Evolutionary conservation across 2,113 vertebrate species (phyloP).

Genomic region (Bufo bufo): DNA sequence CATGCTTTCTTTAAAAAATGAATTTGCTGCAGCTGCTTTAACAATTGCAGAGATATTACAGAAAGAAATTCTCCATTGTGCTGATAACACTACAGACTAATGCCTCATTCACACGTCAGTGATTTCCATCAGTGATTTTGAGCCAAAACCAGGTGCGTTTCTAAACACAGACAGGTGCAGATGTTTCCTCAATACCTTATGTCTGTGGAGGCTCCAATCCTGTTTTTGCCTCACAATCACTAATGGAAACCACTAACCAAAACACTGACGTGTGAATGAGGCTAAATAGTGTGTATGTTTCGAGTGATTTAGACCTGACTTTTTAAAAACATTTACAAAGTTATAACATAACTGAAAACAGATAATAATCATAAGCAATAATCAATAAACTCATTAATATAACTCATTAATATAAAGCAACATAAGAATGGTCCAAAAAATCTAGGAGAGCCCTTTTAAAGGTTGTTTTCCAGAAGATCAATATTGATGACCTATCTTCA

Average conservation of each 20-base stretch:
- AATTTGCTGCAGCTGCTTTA: slow-evolving; percentile 3
- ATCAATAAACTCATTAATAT: not conserved
- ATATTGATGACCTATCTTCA: too few relatives aligned
- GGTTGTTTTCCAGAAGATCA: too few relatives aligned
- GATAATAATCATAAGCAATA: not conserved
- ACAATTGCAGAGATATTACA: not conserved
- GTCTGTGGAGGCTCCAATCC: too few relatives aligned
- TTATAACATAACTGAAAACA: not conserved
- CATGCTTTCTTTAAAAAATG: not conserved
- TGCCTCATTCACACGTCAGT: not conserved
- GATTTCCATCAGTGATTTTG: too few relatives aligned
- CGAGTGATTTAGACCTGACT: not conserved
- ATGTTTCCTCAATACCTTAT: too few relatives aligned
- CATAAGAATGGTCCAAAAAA: too few relatives aligned
- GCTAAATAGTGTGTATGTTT: too few relatives aligned
- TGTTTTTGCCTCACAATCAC: too few relatives aligned
- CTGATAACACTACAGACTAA: not conserved
- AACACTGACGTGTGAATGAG: too few relatives aligned
- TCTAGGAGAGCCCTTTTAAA: not conserved
- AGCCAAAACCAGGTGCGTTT: too few relatives aligned
- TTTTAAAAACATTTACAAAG: not conserved
- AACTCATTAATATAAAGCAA: not conserved
- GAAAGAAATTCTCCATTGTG: not conserved
- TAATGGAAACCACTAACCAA: too few relatives aligned
- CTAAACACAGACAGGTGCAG: too few relatives aligned